Evolutionary conservation across 1,140 invertebrate species (phyloP).

Genomic region (Nylanderia fulva): DNA sequence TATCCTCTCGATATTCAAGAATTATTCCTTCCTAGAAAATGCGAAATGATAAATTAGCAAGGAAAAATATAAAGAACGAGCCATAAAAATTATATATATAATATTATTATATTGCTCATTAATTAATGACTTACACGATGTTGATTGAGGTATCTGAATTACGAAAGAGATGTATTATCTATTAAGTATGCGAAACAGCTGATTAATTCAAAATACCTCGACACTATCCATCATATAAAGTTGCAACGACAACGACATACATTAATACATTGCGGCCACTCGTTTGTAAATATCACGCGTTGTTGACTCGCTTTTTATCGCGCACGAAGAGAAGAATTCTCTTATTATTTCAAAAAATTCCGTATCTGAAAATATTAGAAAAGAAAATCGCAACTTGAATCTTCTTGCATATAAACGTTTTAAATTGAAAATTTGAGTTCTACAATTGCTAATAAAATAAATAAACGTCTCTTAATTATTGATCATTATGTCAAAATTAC

Average conservation of each 20-base stretch:
- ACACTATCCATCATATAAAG: neutral
- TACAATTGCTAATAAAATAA: neutral
- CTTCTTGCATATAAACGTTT: neutral
- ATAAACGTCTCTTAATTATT: neutral
- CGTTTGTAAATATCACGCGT: constrained; percentile 27
- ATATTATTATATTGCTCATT: neutral
- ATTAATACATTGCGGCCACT: constrained; percentile 34
- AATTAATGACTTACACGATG: neutral
- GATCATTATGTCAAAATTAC: neutral
- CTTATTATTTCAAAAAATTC: neutral
- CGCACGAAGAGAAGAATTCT: neutral
- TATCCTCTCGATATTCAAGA: neutral
- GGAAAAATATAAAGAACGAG: neutral
- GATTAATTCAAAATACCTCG: constrained; percentile 29
- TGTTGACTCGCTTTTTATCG: constrained; percentile 23
- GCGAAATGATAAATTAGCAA: constrained; percentile 12
- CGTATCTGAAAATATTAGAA: neutral
- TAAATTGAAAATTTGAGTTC: neutral
- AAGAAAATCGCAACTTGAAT: neutral
- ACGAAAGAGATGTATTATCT: constrained; percentile 25
- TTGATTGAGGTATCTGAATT: neutral
- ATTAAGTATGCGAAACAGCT: neutral
- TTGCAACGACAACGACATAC: constrained; percentile 3
- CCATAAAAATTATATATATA: constrained; percentile 4
- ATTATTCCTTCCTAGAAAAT: neutral